Percentiles rank a stretch among this genome's conserved stretches.
Evolutionary conservation across 2,888 invertebrate species (phyloP).

Genomic region (Sycophila texana): DNA sequence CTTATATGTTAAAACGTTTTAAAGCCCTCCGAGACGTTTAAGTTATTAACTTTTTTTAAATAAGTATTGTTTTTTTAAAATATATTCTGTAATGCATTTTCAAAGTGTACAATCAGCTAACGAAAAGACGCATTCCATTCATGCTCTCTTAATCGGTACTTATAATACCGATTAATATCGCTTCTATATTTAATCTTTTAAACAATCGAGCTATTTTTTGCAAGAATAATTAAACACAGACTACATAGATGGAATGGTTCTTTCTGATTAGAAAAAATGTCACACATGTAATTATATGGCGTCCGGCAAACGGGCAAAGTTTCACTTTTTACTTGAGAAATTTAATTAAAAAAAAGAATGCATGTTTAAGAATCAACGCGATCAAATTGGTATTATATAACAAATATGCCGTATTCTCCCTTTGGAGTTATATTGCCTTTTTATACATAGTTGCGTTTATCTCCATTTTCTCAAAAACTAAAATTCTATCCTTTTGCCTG

Average conservation of each 20-base stretch:
- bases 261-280: conserved; percentile 9
- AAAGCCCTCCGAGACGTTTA: not conserved
- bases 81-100: conserved; percentile 43
- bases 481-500: too few relatives aligned
- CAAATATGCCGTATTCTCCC: too few relatives aligned
- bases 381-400: too few relatives aligned
- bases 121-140: conserved; percentile 40
- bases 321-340: too few relatives aligned
- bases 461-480: too few relatives aligned
- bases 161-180: too few relatives aligned
- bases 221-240: not conserved
- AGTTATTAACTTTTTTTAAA: not conserved
- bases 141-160: not conserved
- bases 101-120: not conserved
- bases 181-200: not conserved
- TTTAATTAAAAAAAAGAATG: too few relatives aligned
- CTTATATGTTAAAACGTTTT: not conserved
- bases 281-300: not conserved
- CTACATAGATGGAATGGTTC: conserved; percentile 29
- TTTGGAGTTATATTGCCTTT: too few relatives aligned
- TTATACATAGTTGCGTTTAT: too few relatives aligned
- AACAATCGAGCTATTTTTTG: too few relatives aligned
- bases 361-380: too few relatives aligned
- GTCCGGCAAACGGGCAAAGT: too few relatives aligned
- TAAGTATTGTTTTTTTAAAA: not conserved